phyloP scores from a whole-genome alignment of 2,113 vertebrate species.

The Vidua macroura region DNA sequence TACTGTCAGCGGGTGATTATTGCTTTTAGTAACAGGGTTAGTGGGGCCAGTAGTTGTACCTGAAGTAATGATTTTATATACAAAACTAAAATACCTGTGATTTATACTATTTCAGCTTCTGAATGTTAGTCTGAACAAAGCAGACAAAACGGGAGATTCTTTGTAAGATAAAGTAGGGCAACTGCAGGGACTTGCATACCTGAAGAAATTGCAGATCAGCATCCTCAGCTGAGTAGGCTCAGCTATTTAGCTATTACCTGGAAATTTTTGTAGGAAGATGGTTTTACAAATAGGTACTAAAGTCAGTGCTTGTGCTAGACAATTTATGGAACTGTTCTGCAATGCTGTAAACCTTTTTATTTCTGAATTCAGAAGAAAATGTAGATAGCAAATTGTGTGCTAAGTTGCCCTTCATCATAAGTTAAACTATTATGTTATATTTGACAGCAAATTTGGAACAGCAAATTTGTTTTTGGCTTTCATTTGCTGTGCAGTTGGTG shows the following conservation, averaged over 20 bases:
- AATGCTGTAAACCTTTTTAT: not conserved
- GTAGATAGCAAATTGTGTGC: not conserved
- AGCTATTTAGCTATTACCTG: conserved; percentile 26
- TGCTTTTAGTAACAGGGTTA: conserved; percentile 10
- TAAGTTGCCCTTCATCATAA: conserved; percentile 1
- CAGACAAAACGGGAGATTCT: not conserved
- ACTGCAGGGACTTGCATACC: conserved; percentile 3
- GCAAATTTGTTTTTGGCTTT: conserved; percentile 34
- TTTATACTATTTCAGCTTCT: not conserved
- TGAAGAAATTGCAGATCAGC: conserved; percentile 32
- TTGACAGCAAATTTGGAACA: not conserved
- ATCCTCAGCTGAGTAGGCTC: conserved; percentile 32
- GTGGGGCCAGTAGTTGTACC: not conserved
- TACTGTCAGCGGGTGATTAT: conserved; percentile 34
- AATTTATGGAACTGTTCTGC: conserved; percentile 28
- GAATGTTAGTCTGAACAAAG: not conserved
- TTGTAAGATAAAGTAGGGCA: conserved; percentile 17
- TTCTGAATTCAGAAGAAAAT: not conserved
- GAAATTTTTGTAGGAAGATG: conserved; percentile 36
- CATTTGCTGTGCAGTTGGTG: not conserved
- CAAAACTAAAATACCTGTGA: not conserved
- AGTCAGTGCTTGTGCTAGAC: conserved; percentile 7
- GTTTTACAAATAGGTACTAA: conserved; percentile 14
- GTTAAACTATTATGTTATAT: not conserved
- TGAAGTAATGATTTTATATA: not conserved